A percentile compares a stretch with the other conserved stretches of the same genome.
Conservation (phyloP, 2,888 invertebrate genomes). For the Argyresthia goedartella region DNA sequence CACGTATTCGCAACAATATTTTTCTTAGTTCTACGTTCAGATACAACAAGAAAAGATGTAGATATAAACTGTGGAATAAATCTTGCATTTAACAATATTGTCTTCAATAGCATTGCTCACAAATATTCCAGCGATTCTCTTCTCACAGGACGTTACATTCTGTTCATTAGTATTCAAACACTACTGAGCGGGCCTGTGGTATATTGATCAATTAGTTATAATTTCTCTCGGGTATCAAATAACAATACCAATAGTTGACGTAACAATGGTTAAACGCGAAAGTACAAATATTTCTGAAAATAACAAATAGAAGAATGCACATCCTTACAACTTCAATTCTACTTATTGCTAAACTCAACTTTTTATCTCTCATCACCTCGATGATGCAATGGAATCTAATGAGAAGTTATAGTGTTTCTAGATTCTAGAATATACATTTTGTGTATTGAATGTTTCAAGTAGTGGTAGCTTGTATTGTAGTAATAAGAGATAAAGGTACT, state of each 20-base stretch:
- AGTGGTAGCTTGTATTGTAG: no score
- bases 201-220: no score
- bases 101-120: slow-evolving; percentile 61
- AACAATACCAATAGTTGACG: no score
- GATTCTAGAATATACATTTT: neutral
- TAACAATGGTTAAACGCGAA: no score
- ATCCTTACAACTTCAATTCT: slow-evolving; percentile 19
- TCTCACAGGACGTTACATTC: neutral
- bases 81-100: slow-evolving; percentile 66
- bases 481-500: no score
- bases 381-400: slow-evolving; percentile 14
- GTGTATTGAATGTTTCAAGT: no score
- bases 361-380: slow-evolving; percentile 21
- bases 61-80: slow-evolving; percentile 61
- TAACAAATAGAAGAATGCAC: neutral
- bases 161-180: no score
- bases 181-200: no score
- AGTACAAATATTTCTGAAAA: no score
- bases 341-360: slow-evolving; percentile 30
- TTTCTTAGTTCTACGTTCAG: slow-evolving; percentile 33
- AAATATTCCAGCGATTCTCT: slow-evolving; percentile 17
- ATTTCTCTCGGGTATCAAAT: no score
- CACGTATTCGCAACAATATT: slow-evolving; percentile 29
- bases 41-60: slow-evolving; percentile 37
- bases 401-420: neutral